Evolutionary conservation across 2,888 invertebrate genomes (phyloP).

Genomic region (Xestoiulus laeticollis): DNA sequence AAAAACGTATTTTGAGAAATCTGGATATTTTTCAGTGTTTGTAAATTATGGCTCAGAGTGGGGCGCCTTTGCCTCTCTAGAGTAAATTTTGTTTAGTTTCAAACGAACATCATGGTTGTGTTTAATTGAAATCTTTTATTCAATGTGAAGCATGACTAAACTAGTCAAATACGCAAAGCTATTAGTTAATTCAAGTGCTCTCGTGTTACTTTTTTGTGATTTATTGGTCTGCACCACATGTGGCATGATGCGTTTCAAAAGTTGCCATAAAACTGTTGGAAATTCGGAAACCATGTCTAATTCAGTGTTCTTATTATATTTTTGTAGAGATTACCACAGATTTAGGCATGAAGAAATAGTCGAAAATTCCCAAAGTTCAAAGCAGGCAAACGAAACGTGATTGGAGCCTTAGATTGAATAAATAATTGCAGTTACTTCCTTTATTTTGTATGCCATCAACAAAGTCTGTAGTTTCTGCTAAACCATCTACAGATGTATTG

Average conservation of each 20-base stretch:
- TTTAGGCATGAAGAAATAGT: not conserved
- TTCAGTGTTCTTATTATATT: not conserved
- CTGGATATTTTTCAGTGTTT: conserved; percentile 16
- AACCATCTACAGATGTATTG: no score
- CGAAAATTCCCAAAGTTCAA: not conserved
- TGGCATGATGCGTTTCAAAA: not conserved
- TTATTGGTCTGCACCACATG: not conserved
- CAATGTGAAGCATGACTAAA: not conserved
- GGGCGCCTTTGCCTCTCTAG: not conserved
- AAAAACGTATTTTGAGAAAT: conserved; percentile 33
- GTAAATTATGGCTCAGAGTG: conserved; percentile 12
- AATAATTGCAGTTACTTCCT: no score
- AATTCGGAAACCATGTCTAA: not conserved
- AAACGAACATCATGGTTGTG: not conserved
- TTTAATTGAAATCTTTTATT: not conserved
- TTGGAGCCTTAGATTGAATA: not conserved
- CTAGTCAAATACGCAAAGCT: not conserved
- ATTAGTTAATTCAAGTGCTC: not conserved
- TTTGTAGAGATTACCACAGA: no score
- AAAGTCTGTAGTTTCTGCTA: no score
- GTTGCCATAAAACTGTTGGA: not conserved
- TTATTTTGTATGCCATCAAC: no score
- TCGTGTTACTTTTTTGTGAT: not conserved
- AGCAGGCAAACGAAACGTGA: not conserved
- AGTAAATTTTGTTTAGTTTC: not conserved